A percentile compares a stretch with the other conserved stretches of the same genome.
Conservation (phyloP, 2,797 vertebrate genomes). For the Megalops cyprinoides region DNA sequence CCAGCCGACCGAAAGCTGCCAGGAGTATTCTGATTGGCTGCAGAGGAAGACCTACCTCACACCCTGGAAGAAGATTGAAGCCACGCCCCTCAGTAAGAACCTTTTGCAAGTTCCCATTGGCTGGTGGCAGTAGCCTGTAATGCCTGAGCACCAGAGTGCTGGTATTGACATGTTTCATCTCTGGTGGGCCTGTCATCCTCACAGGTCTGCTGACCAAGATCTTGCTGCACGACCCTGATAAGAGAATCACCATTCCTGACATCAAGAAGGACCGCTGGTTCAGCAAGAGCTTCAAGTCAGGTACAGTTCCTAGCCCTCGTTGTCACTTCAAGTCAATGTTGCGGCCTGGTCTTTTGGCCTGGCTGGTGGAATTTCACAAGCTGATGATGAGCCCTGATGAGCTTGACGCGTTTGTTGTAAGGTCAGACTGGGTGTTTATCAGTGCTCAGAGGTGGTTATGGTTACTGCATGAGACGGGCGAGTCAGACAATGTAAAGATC, state of each 20-base stretch:
- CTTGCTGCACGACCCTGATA: slow-evolving; percentile 77
- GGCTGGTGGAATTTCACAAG: no score
- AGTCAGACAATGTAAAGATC: no score
- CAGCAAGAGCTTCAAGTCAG: slow-evolving; percentile 66
- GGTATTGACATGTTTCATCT: not conserved
- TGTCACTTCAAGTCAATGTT: no score
- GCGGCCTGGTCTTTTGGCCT: no score
- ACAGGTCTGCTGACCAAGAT: slow-evolving; percentile 89
- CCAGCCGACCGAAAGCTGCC: slow-evolving; percentile 90
- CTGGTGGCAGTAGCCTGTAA: no score
- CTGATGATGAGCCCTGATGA: no score
- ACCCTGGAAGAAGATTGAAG: slow-evolving; percentile 96
- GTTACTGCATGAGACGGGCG: no score
- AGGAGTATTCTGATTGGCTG: slow-evolving; percentile 94
- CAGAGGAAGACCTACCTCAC: slow-evolving; percentile 89
- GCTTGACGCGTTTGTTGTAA: no score
- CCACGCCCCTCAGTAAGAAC: slow-evolving; percentile 81
- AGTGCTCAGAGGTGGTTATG: not conserved
- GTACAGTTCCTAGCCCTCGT: no score
- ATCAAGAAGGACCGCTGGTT: slow-evolving; percentile 94
- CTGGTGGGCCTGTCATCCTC: not conserved
- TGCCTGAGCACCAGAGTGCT: no score
- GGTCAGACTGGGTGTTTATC: not conserved
- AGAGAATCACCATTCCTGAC: slow-evolving; percentile 80
- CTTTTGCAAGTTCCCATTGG: no score